Evolutionary conservation across 2,888 invertebrate species (phyloP).

Genomic region (Teleogryllus oceanicus): DNA sequence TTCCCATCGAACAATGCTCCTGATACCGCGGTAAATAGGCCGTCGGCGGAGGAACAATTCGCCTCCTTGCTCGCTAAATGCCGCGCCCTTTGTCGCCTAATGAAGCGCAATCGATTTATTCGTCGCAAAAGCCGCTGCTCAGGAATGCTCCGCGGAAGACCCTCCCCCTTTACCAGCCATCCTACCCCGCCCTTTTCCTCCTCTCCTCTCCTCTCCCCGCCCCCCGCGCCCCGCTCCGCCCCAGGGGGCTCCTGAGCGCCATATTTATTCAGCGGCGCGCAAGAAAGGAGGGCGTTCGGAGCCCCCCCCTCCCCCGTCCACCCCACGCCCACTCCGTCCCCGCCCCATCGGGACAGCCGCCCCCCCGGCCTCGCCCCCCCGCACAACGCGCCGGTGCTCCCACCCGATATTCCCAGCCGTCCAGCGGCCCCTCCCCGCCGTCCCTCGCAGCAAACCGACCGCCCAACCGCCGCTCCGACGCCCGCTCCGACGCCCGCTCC

Average conservation of each 20-base stretch:
- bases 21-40: not conserved
- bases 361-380: too few species aligned
- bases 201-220: not conserved
- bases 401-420: too few species aligned
- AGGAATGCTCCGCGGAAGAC: too few species aligned
- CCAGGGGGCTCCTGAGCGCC: not conserved
- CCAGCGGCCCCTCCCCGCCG: too few species aligned
- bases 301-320: not conserved
- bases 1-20: not conserved
- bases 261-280: not conserved
- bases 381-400: too few species aligned
- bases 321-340: not conserved
- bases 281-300: not conserved
- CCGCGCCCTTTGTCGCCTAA: not conserved
- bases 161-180: not conserved
- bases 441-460: too few species aligned
- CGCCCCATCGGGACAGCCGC: not conserved
- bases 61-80: not conserved
- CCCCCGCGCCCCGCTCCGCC: too few species aligned
- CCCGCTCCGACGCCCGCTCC: too few species aligned
- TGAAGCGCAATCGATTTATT: conserved; percentile 3
- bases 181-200: not conserved
- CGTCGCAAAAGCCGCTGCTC: not conserved
- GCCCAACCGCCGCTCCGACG: too few species aligned
- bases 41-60: not conserved